These are phyloP conservation scores for Pycnonotus jocosus DNA, from an alignment of 2,113 vertebrate genomes.

Conservation along the genomic window DNA sequence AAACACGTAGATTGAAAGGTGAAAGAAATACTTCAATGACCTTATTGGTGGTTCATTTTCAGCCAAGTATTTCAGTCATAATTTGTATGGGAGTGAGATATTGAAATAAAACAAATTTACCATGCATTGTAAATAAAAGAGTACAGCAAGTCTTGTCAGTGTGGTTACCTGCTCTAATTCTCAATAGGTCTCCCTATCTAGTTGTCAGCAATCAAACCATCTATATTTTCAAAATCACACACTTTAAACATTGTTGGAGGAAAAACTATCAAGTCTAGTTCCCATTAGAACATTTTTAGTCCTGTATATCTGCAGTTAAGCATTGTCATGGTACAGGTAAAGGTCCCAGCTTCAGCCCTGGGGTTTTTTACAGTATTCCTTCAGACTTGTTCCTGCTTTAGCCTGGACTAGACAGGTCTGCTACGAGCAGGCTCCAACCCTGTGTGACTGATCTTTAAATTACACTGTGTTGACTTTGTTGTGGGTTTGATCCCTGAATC, in stretches of 20 bases:
- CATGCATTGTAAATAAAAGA: background rate
- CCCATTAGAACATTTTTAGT: background rate
- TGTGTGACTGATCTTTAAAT: background rate
- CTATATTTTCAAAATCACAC: background rate
- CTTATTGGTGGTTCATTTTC: background rate
- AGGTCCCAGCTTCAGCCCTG: background rate
- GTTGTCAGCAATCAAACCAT: background rate
- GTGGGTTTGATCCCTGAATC: background rate
- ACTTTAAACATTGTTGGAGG: background rate
- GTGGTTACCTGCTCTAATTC: background rate
- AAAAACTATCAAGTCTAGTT: background rate
- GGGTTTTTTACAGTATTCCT: background rate
- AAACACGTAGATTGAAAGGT: background rate
- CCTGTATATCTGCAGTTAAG: background rate
- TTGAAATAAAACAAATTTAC: background rate
- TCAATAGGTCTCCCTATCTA: background rate
- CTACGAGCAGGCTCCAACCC: accelerated
- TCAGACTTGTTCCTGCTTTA: background rate
- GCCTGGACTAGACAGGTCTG: background rate
- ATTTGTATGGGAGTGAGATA: background rate
- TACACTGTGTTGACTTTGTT: background rate
- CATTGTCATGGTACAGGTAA: background rate
- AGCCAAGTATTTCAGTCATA: background rate
- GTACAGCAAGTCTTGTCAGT: background rate
- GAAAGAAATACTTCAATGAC: background rate